phyloP scores from a whole-genome alignment of 2,888 invertebrate species.

The Nomada ruficornis region DNA sequence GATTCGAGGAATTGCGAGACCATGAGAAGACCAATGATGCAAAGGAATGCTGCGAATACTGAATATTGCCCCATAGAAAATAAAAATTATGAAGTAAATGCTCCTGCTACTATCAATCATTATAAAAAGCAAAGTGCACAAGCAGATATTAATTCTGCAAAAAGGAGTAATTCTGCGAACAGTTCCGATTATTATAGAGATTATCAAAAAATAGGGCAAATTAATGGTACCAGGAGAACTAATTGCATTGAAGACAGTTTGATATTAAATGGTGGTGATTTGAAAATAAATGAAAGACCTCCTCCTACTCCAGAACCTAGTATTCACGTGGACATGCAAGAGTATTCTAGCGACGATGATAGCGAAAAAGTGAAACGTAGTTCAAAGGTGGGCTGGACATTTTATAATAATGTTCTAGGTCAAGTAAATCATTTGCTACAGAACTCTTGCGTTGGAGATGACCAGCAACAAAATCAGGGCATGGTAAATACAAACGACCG shows the following conservation, averaged over 20 bases:
- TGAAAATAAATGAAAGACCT: conserved; percentile 76
- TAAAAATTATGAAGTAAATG: neutral
- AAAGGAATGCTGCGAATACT: conserved; percentile 9
- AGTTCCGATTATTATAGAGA: conserved; percentile 32
- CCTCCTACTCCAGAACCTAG: conserved; percentile 85
- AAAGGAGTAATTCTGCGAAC: conserved; percentile 23
- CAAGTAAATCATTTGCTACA: conserved; percentile 86
- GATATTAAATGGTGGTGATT: conserved; percentile 73
- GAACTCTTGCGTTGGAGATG: conserved; percentile 80
- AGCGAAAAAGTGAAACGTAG: conserved; percentile 85
- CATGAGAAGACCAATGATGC: conserved; percentile 20
- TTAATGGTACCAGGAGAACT: conserved; percentile 8
- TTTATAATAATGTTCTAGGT: conserved; percentile 89
- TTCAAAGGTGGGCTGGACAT: conserved; percentile 88
- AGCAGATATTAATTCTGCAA: conserved; percentile 6
- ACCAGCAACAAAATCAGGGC: conserved; percentile 51
- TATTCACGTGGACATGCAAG: conserved; percentile 85
- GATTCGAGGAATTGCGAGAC: conserved; percentile 19
- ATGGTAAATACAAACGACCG: conserved; percentile 52
- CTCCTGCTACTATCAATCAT: conserved; percentile 6
- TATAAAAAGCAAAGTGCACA: conserved; percentile 15
- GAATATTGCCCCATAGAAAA: conserved; percentile 15
- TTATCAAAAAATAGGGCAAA: conserved; percentile 23
- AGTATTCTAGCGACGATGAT: conserved; percentile 81
- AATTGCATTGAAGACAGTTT: conserved; percentile 63